Evolutionary conservation across 2,888 invertebrate species (phyloP), one percentile per base, ranked within the genome.

Genomic region (Neuroscelio doddi): DNA sequence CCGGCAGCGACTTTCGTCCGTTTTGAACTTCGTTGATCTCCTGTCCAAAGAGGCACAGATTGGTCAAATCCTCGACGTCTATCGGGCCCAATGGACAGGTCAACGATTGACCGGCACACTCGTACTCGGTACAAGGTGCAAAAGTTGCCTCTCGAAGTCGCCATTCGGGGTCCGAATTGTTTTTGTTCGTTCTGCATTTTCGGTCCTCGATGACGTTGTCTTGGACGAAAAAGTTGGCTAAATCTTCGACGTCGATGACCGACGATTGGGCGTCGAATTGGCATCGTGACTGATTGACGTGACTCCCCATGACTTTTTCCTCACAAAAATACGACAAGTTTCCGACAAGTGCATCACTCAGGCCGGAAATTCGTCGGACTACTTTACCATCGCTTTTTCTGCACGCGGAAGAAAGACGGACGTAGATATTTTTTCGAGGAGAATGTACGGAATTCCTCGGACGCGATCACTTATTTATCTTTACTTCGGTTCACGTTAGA

Each of bases 51-150:
- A 73, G 74, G 51, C 77, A 74, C 29, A 69, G 73, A 30, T 70
- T 67, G 1, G 77, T 80, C 46, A 81, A 51, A 39, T 81, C 81
- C 44, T 81, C 80, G 8, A 81, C 78, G 57, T 81, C 81, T 0
- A 81, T 68, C 1, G 80, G 68, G 0, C 73, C 73, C 12, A 61
- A 7, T 10, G 58, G 71, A 32, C 74, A 74, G 10, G 17, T 63
- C 1, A 61, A 36, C 1, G 53, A 49, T n/a, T 53, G 50, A 24
- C 64, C 64, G 8, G 39, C 10, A 10, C 59, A 58, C 9, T 9
- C 32, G n/a, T 12, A 42, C 9, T 45, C 32, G n/a, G 58, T 58
- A 30, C 64, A 64, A 2, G 51, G 59, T 4, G 50, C 64, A 41
- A 64, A 64, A 34, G 64, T 64, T 30, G 53, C 29, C 14, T 38